A percentile compares a stretch with the other conserved stretches of the same genome.
Conservation (phyloP, 2,797 vertebrate genomes). For the Karalla daura region DNA sequence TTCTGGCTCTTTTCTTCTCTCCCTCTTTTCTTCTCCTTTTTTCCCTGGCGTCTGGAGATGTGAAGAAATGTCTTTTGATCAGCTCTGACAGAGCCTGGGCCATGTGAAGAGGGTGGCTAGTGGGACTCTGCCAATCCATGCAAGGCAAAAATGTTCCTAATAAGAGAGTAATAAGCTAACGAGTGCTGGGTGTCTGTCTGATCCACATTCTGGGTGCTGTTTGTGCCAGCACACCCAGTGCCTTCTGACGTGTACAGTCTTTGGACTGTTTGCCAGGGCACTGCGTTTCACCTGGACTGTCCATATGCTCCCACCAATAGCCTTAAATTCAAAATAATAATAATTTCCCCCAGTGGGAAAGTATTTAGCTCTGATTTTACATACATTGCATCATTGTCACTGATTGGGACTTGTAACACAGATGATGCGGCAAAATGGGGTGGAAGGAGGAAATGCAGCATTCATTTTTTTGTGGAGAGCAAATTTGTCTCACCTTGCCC, state of each 20-base stretch:
- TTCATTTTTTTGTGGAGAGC: conserved; percentile 52
- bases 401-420: conserved; percentile 26
- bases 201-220: conserved; percentile 71
- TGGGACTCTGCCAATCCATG: conserved; percentile 80
- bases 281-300: conserved; percentile 74
- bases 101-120: conserved; percentile 81
- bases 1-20: conserved; percentile 92
- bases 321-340: conserved; percentile 58
- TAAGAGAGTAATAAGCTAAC: conserved; percentile 86
- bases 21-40: conserved; percentile 81
- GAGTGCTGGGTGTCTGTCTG: conserved; percentile 77
- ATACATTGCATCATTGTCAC: conserved; percentile 26
- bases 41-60: conserved; percentile 82
- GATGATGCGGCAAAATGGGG: conserved; percentile 26
- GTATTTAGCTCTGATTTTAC: conserved; percentile 52
- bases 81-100: conserved; percentile 83
- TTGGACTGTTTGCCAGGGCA: conserved; percentile 75
- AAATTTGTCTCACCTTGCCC: conserved; percentile 68
- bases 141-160: conserved; percentile 83
- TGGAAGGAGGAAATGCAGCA: conserved; percentile 42
- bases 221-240: conserved; percentile 78
- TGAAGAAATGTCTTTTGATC: conserved; percentile 88
- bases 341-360: conserved; percentile 37
- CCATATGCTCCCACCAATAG: conserved; percentile 73
- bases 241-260: conserved; percentile 74